Evolutionary conservation across 1,140 invertebrate species (phyloP).

Genomic region (Leptonema lineaticorne): DNA sequence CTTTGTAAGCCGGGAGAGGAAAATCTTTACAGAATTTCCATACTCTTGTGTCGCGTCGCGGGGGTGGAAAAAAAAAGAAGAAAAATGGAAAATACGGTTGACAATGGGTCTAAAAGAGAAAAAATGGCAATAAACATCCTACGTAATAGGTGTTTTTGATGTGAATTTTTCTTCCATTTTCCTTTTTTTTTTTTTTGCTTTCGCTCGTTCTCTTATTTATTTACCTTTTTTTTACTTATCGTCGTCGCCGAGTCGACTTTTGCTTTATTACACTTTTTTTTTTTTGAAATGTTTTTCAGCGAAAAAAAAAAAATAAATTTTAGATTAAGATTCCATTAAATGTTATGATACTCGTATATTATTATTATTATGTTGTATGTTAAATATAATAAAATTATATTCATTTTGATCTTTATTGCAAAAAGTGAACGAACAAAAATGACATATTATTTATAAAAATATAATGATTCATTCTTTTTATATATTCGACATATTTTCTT

Average conservation of each 20-base stretch:
- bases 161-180: neutral
- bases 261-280: neutral
- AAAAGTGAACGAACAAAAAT: no score
- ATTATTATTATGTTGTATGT: no score
- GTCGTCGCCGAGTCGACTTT: neutral
- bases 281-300: neutral
- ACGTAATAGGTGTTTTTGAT: constrained; percentile 10
- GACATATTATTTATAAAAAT: no score
- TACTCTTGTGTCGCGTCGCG: no score
- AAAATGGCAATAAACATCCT: constrained; percentile 14
- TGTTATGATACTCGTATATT: no score
- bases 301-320: neutral
- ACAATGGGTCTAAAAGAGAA: neutral
- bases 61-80: neutral
- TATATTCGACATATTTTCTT: no score
- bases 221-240: neutral
- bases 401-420: no score
- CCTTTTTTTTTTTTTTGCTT: no score
- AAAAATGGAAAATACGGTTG: neutral
- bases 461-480: no score
- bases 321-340: no score
- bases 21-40: neutral
- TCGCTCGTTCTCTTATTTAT: no score
- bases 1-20: neutral
- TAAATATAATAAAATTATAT: no score